Conservation (phyloP, 2,113 vertebrate genomes). For the Aldabrachelys gigantea region DNA sequence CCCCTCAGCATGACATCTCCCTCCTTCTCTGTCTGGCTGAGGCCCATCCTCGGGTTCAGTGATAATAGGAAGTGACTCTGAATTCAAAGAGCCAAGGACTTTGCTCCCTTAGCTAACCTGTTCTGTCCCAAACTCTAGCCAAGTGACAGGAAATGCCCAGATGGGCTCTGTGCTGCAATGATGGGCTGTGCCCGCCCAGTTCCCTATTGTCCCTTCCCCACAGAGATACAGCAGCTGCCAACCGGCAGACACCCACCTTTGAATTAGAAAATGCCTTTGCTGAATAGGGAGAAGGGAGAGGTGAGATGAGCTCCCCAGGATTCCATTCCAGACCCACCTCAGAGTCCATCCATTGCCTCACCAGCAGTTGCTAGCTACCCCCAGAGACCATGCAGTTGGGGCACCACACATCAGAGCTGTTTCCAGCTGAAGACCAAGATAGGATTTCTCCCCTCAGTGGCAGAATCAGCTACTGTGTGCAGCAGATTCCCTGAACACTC, state of each 20-base stretch:
- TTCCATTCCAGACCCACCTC: background rate
- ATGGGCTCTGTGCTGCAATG: background rate
- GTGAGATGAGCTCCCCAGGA: background rate
- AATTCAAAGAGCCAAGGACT: background rate
- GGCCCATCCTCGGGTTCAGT: background rate
- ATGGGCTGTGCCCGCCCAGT: background rate
- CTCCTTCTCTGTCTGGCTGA: background rate
- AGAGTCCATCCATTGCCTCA: background rate
- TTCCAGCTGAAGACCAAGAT: background rate
- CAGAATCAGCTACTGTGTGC: background rate
- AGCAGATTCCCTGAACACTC: accelerated
- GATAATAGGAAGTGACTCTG: background rate
- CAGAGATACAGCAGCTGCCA: background rate
- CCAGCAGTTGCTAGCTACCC: background rate
- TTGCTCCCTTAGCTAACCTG: accelerated
- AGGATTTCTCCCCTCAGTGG: background rate
- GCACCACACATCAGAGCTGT: background rate
- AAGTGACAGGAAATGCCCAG: accelerated
- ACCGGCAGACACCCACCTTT: background rate
- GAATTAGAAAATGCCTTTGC: background rate
- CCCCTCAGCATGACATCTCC: too few species aligned
- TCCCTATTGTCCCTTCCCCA: background rate
- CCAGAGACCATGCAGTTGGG: background rate
- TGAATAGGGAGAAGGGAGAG: background rate
- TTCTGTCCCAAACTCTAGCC: background rate